Evolutionary conservation across 23 tunicate species (phyloP).

Genomic region (Styela plicata): DNA sequence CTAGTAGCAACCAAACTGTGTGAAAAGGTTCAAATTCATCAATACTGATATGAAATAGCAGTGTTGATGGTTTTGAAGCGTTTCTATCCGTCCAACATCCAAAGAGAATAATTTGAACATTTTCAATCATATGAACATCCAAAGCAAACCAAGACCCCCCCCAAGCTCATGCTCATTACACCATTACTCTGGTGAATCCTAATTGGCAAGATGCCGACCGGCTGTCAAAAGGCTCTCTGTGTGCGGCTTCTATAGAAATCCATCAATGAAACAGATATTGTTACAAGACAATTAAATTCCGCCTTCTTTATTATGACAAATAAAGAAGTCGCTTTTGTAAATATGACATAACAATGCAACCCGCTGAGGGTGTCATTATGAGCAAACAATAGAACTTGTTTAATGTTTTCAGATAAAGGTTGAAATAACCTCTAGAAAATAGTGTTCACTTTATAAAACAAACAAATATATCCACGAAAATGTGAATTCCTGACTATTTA

Average conservation of each 20-base stretch:
- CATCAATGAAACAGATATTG: constrained; percentile 2
- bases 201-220: background rate
- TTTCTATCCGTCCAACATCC: too few species aligned
- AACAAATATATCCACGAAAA: too few species aligned
- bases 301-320: background rate
- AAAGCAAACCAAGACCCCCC: too few species aligned
- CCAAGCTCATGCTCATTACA: too few species aligned
- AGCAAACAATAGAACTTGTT: constrained; percentile 14
- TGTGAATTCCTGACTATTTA: too few species aligned
- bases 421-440: constrained; percentile 2
- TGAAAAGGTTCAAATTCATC: too few species aligned
- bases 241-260: background rate
- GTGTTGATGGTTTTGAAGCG: too few species aligned
- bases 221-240: background rate
- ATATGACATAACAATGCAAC: constrained; percentile 5
- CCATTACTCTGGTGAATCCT: too few species aligned
- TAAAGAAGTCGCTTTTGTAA: constrained; percentile 4
- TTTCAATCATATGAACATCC: too few species aligned
- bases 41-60: too few species aligned
- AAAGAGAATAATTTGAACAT: too few species aligned
- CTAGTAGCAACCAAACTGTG: too few species aligned
- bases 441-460: background rate
- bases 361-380: constrained; percentile 14
- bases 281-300: constrained; percentile 6
- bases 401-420: background rate